phyloP scores from a whole-genome alignment of 2,888 invertebrate genomes.

The Nephrocerus scutellatus region DNA sequence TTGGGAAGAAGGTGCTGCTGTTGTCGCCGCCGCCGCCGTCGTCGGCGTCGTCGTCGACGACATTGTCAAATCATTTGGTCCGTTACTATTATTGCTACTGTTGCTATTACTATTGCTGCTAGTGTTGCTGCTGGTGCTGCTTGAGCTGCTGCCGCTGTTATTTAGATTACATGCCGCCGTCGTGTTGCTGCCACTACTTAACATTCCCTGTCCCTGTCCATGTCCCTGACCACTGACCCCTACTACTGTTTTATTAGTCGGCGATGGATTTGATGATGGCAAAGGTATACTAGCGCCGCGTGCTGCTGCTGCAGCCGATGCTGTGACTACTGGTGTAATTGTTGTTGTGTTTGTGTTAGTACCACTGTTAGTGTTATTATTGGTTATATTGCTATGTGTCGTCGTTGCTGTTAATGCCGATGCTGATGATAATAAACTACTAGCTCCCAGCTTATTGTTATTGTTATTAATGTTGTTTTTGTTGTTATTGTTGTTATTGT shows the following conservation, averaged over 20 bases:
- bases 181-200: slow-evolving; percentile 19
- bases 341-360: slow-evolving; percentile 25
- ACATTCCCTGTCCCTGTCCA: too few relatives aligned
- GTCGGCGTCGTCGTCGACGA: slow-evolving; percentile 16
- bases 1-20: slow-evolving; percentile 20
- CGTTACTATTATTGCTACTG: slow-evolving; percentile 26
- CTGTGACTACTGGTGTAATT: slow-evolving; percentile 21
- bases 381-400: slow-evolving; percentile 38
- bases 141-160: slow-evolving; percentile 7
- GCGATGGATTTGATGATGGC: slow-evolving; percentile 28
- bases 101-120: slow-evolving; percentile 16
- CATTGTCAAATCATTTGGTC: slow-evolving; percentile 37
- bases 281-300: too few relatives aligned
- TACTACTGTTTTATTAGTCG: slow-evolving; percentile 22
- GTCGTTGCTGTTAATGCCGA: slow-evolving; percentile 32
- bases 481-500: too few relatives aligned
- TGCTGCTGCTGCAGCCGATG: slow-evolving; percentile 20
- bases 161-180: too few relatives aligned
- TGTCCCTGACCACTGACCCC: too few relatives aligned
- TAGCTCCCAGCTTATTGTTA: too few relatives aligned
- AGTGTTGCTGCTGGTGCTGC: slow-evolving; percentile 12
- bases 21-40: slow-evolving; percentile 13
- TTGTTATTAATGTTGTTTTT: too few relatives aligned
- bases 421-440: too few relatives aligned
- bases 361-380: slow-evolving; percentile 21